Percentiles rank a stretch among this genome's conserved stretches.
Conservation (phyloP, 2,113 vertebrate species). For the Spea multiplicata region DNA sequence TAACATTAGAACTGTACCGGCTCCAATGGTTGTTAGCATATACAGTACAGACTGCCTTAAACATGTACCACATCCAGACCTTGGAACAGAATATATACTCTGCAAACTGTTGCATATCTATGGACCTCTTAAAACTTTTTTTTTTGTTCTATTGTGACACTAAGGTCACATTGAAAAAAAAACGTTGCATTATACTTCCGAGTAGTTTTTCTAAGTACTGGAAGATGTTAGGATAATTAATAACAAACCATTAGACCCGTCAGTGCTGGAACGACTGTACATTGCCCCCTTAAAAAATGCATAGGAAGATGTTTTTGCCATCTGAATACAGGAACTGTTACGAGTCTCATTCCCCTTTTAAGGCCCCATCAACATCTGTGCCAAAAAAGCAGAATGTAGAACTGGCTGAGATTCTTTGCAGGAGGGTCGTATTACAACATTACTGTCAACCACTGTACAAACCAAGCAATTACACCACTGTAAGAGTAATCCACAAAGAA, state of each 20-base stretch:
- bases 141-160: background rate
- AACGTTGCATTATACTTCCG: background rate
- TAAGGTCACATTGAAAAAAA: background rate
- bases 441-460: slow-evolving; percentile 51
- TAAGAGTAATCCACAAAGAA: too few species aligned
- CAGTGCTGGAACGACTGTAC: slow-evolving; percentile 22
- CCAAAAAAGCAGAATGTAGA: slow-evolving; percentile 62
- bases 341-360: slow-evolving; percentile 55
- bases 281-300: background rate
- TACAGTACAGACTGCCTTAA: too few species aligned
- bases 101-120: too few species aligned
- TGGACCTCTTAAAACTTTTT: background rate
- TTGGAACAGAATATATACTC: too few species aligned
- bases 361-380: slow-evolving; percentile 70
- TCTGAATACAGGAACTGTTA: slow-evolving; percentile 18
- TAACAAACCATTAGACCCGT: slow-evolving; percentile 24
- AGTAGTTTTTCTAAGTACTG: background rate
- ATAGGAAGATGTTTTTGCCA: background rate
- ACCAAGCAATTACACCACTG: slow-evolving; percentile 8
- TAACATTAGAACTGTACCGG: too few species aligned
- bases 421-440: slow-evolving; percentile 50
- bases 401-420: slow-evolving; percentile 36
- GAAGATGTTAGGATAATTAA: slow-evolving; percentile 10
- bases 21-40: too few species aligned
- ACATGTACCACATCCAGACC: too few species aligned